These are phyloP conservation scores for Zaprionus africanus DNA, from an alignment of 1,140 invertebrate species.

Conservation along the genomic window DNA sequence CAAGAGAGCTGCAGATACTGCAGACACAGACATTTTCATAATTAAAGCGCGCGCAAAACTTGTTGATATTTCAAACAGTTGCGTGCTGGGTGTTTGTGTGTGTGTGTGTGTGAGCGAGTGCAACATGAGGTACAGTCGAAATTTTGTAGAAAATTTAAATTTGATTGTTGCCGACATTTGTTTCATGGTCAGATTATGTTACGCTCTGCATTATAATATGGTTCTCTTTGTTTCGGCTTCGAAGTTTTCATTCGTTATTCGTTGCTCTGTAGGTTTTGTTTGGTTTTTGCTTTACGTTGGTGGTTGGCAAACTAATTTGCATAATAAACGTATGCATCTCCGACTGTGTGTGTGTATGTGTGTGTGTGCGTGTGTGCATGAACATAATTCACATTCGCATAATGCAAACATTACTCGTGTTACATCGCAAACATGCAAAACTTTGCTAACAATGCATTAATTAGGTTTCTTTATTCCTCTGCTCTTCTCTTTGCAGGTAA, in stretches of 20 bases:
- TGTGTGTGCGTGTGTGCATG: background rate
- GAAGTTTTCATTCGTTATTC: background rate
- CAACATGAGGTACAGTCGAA: constrained; percentile 26
- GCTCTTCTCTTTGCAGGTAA: constrained; percentile 61
- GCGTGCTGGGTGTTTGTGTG: constrained; percentile 7
- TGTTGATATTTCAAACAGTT: constrained; percentile 32
- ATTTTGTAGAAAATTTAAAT: constrained; percentile 55
- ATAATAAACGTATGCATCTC: constrained; percentile 40
- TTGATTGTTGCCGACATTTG: constrained; percentile 62
- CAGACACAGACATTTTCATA: constrained; percentile 51
- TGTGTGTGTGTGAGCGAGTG: background rate
- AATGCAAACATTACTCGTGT: constrained; percentile 15
- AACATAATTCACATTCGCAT: constrained; percentile 43
- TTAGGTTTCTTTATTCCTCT: constrained; percentile 38
- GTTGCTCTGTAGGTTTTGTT: background rate
- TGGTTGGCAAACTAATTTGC: constrained; percentile 60
- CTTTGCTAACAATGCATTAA: constrained; percentile 43
- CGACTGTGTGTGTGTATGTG: background rate
- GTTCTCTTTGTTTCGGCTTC: constrained; percentile 1
- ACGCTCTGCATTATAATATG: constrained; percentile 32
- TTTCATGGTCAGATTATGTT: constrained; percentile 58
- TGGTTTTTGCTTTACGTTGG: constrained; percentile 1
- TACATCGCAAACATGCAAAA: constrained; percentile 19
- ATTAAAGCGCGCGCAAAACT: constrained; percentile 43
- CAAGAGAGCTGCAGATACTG: constrained; percentile 29